phyloP scores from a whole-genome alignment of 2,888 invertebrate genomes.

The Gandaritis pyraliata region DNA sequence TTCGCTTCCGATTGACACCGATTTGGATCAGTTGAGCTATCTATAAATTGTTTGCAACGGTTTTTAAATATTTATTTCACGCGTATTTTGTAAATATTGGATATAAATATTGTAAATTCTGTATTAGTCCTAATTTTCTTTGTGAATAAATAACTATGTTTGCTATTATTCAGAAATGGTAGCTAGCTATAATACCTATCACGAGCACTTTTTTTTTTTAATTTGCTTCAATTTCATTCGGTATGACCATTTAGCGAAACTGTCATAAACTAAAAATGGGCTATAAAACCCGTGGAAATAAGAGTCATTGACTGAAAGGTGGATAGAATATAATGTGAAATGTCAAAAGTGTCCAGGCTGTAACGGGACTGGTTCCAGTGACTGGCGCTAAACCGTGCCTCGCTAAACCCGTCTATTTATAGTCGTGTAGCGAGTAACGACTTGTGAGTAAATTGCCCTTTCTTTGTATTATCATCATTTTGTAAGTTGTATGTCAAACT shows the following conservation, averaged over 20 bases:
- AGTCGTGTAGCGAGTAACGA: slow-evolving; percentile 34
- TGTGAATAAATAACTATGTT: no score
- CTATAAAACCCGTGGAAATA: neutral
- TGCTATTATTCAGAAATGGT: no score
- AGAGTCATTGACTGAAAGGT: neutral
- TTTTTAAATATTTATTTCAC: no score
- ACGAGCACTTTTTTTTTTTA: no score
- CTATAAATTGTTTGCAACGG: no score
- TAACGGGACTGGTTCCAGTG: slow-evolving; percentile 42
- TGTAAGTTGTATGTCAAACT: slow-evolving; percentile 26
- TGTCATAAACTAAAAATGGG: neutral
- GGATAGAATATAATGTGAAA: slow-evolving; percentile 38
- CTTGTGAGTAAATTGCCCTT: slow-evolving; percentile 24
- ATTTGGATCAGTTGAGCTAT: no score
- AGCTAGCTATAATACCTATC: no score
- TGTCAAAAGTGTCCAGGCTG: slow-evolving; percentile 38
- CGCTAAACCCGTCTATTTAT: slow-evolving; percentile 35
- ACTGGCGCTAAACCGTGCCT: slow-evolving; percentile 12
- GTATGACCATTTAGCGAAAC: slow-evolving; percentile 15
- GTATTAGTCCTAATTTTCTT: no score
- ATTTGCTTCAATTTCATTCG: slow-evolving; percentile 13
- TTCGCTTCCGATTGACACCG: no score
- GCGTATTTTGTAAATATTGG: no score
- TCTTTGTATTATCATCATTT: slow-evolving; percentile 17
- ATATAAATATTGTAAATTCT: no score